These are phyloP conservation scores for Tinea pellionella DNA, from an alignment of 2,888 invertebrate genomes.

Conservation along the genomic window DNA sequence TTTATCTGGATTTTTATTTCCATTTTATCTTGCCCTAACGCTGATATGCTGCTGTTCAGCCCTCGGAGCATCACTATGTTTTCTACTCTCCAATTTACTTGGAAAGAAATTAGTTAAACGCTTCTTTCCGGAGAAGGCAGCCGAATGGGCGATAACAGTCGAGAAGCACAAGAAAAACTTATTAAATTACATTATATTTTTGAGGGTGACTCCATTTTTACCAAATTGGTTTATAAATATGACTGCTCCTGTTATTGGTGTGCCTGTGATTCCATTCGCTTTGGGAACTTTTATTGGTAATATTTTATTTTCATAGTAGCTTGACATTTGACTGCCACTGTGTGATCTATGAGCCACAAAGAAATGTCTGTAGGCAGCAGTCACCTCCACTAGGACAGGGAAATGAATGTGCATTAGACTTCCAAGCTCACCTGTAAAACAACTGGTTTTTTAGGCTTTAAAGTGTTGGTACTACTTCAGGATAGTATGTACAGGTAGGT, in stretches of 20 bases:
- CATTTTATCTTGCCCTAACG: constrained; percentile 88
- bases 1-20: constrained; percentile 95
- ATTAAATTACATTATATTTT: constrained; percentile 95
- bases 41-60: constrained; percentile 96
- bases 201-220: constrained; percentile 95
- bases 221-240: constrained; percentile 99
- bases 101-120: constrained; percentile 86
- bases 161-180: constrained; percentile 88
- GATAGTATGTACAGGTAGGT: no score
- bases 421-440: no score
- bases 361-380: no score
- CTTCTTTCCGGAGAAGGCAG: constrained; percentile 90
- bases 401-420: no score
- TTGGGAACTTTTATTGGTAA: constrained; percentile 93
- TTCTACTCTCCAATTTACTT: constrained; percentile 89
- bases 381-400: no score
- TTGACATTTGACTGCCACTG: no score
- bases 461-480: no score
- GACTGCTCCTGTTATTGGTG: constrained; percentile 95
- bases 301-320: not conserved
- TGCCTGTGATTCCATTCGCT: constrained; percentile 92
- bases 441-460: no score
- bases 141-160: constrained; percentile 87
- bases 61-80: constrained; percentile 95
- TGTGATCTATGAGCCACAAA: no score